Conservation (phyloP, 2,113 vertebrate species). For the Lasiurus cinereus region DNA sequence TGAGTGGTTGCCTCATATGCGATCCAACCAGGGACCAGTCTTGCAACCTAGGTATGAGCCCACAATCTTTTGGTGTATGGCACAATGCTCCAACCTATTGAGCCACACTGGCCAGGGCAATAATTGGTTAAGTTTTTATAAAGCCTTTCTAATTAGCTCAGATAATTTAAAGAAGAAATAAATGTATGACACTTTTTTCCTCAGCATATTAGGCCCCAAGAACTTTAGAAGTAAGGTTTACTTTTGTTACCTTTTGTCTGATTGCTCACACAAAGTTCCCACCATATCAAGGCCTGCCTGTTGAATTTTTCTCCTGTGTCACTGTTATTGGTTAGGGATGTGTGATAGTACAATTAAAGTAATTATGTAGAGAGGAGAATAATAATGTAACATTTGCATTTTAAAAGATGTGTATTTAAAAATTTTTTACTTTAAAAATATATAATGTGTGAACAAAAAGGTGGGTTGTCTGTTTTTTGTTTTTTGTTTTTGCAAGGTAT, state of each 20-base stretch:
- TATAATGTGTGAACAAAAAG: background rate
- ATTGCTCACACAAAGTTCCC: background rate
- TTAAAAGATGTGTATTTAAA: background rate
- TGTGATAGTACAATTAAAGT: background rate
- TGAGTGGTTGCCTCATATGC: background rate
- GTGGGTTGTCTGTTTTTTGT: background rate
- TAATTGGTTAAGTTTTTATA: background rate
- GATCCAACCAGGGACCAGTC: background rate
- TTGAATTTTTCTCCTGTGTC: background rate
- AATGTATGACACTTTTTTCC: background rate
- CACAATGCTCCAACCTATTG: background rate
- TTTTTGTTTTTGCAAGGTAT: background rate
- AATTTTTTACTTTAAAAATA: background rate
- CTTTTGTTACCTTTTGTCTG: background rate
- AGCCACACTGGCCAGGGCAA: background rate
- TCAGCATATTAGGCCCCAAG: background rate
- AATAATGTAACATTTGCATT: background rate
- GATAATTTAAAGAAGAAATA: slow-evolving; percentile 19
- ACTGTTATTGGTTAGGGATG: background rate
- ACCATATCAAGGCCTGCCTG: background rate
- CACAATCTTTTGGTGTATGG: background rate
- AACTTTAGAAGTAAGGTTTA: background rate
- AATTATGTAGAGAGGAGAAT: background rate
- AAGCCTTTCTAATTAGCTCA: background rate
- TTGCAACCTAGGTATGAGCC: background rate